Conservation (phyloP, 1,140 invertebrate species). For the Ceratoteleas bidentatus region DNA sequence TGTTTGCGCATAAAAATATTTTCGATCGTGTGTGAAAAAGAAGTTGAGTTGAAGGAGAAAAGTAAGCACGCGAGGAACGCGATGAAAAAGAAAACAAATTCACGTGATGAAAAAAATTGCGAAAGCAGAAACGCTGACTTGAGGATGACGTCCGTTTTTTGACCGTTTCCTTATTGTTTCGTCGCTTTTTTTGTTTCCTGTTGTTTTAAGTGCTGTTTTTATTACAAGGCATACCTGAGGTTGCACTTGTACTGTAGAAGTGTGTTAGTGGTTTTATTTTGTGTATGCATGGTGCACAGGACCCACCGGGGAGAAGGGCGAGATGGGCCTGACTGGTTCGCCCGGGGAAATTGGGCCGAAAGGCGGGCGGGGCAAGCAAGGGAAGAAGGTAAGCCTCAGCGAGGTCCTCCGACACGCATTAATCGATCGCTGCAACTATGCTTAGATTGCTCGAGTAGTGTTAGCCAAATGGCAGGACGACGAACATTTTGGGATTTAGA, state of each 20-base stretch:
- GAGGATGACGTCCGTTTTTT: slow-evolving; percentile 56
- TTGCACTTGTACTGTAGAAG: slow-evolving; percentile 43
- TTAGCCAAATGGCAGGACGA: slow-evolving; percentile 36
- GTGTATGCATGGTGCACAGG: slow-evolving; percentile 81
- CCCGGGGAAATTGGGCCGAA: slow-evolving; percentile 88
- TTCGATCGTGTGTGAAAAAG: too few relatives aligned
- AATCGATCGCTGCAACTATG: slow-evolving; percentile 32
- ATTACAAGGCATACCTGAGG: slow-evolving; percentile 37
- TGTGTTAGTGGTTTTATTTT: slow-evolving; percentile 62
- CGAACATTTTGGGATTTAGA: neutral
- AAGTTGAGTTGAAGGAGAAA: neutral
- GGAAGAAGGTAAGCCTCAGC: slow-evolving; percentile 90
- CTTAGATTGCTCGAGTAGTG: slow-evolving; percentile 1
- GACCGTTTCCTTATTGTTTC: slow-evolving; percentile 15
- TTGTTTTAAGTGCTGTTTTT: slow-evolving; percentile 13
- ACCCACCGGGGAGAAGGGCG: slow-evolving; percentile 89
- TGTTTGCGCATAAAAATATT: too few relatives aligned
- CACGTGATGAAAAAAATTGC: neutral
- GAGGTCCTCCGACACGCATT: slow-evolving; percentile 76
- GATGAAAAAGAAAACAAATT: slow-evolving; percentile 5
- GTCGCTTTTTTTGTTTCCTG: neutral
- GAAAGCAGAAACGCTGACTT: neutral
- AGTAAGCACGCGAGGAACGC: neutral
- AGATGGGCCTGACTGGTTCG: slow-evolving; percentile 87
- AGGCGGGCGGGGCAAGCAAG: slow-evolving; percentile 90